Conservation (phyloP, 2,888 invertebrate genomes). For the Xestia c-nigrum region DNA sequence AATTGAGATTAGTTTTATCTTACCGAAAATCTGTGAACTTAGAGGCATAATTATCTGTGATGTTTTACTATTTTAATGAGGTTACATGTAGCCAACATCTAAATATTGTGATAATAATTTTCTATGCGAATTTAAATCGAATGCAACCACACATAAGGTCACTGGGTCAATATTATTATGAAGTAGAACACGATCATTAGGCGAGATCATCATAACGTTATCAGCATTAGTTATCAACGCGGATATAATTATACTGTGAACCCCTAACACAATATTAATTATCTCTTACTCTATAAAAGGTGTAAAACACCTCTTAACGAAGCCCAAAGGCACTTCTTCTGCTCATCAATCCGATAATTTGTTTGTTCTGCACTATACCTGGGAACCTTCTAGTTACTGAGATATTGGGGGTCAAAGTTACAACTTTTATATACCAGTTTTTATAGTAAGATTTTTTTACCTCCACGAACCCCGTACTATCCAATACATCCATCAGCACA, state of each 20-base stretch:
- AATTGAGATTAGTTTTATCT: neutral
- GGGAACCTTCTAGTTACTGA: too few species aligned
- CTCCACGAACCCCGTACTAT: too few species aligned
- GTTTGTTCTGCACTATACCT: too few species aligned
- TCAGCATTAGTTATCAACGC: constrained; percentile 29
- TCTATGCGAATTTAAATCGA: constrained; percentile 13
- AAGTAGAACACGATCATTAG: constrained; percentile 11
- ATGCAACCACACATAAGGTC: neutral
- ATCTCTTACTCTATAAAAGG: too few species aligned
- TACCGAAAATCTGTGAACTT: neutral
- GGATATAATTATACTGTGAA: constrained; percentile 35
- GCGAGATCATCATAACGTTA: constrained; percentile 17
- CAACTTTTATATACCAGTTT: too few species aligned
- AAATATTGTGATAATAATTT: neutral
- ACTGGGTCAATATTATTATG: constrained; percentile 16
- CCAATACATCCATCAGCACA: too few species aligned
- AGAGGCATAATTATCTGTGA: neutral
- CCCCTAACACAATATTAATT: neutral
- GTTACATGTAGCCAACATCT: neutral
- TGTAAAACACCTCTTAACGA: too few species aligned
- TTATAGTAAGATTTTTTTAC: too few species aligned
- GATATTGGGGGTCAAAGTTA: too few species aligned
- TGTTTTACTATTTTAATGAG: neutral
- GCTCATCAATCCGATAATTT: too few species aligned
- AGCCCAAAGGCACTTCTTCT: too few species aligned